Evolutionary conservation across 2,797 vertebrate species (phyloP).

Genomic region (Choloepus didactylus): DNA sequence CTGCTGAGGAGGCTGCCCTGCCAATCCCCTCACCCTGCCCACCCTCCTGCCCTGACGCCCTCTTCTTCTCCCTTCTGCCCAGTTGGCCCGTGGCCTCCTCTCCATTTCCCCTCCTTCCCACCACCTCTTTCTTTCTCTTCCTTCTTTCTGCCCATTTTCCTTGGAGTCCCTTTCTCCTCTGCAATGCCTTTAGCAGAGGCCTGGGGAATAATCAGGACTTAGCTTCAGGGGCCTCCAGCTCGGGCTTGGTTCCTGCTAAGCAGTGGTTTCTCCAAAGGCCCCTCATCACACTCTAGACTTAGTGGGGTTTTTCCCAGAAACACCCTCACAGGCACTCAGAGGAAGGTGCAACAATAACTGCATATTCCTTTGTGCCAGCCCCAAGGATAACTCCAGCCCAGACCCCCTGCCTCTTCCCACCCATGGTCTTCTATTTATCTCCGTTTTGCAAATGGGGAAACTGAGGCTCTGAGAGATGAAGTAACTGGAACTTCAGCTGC

Average conservation of each 20-base stretch:
- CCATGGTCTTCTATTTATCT: background rate
- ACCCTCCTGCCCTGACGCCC: background rate
- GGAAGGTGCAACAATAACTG: background rate
- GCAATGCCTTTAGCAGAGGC: slow-evolving; percentile 16
- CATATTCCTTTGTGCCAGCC: background rate
- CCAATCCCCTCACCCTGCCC: too few relatives aligned
- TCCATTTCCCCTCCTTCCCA: background rate
- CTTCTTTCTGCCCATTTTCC: slow-evolving; percentile 31
- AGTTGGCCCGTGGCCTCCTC: background rate
- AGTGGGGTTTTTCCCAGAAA: background rate
- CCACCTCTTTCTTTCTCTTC: background rate
- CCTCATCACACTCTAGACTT: background rate
- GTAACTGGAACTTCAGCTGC: background rate
- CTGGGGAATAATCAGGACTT: background rate
- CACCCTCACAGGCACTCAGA: background rate
- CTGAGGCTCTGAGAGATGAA: background rate
- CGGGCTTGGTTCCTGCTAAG: background rate
- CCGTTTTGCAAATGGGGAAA: slow-evolving; percentile 31
- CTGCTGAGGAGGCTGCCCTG: background rate
- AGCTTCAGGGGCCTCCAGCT: background rate
- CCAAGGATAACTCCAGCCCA: background rate
- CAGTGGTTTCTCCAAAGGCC: background rate
- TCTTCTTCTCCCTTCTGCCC: background rate
- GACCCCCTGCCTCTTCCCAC: background rate
- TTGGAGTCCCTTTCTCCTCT: background rate